Evolutionary conservation across 2,113 vertebrate species (phyloP).

Genomic region (Epinephelus moara): DNA sequence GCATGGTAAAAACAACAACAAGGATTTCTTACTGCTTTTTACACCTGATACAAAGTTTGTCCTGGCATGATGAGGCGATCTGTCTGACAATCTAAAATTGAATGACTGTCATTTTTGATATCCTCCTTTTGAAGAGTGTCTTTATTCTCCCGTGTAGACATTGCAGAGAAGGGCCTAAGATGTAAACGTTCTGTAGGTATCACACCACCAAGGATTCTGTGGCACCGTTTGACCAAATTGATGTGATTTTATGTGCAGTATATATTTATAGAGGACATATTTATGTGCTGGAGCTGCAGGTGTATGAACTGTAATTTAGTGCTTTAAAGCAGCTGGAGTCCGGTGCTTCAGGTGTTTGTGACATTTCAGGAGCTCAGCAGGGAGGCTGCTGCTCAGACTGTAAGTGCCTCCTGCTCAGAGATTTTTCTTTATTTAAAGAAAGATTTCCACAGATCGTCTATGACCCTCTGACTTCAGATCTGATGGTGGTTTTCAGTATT

Average conservation of each 20-base stretch:
- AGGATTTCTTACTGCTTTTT: neutral
- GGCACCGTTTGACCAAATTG: neutral
- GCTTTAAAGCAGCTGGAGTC: slow-evolving; percentile 48
- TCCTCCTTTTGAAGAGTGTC: neutral
- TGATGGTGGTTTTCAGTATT: slow-evolving; percentile 8
- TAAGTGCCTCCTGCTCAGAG: neutral
- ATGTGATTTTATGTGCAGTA: neutral
- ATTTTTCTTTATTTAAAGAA: neutral
- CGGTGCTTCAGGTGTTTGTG: slow-evolving; percentile 29
- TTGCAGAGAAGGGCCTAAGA: too few species aligned
- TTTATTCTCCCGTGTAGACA: neutral
- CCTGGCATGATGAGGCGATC: neutral
- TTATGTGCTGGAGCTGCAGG: neutral
- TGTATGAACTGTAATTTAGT: slow-evolving; percentile 47
- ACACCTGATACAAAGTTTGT: neutral
- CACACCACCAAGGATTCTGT: neutral
- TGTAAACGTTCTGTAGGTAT: neutral
- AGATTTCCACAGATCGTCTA: neutral
- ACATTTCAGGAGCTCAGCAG: slow-evolving; percentile 47
- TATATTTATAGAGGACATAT: neutral
- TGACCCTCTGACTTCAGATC: neutral
- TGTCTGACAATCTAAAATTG: too few species aligned
- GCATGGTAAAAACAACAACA: neutral
- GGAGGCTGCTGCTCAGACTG: slow-evolving; percentile 11
- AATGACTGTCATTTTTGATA: too few species aligned